These are phyloP conservation scores for Mayetiola destructor DNA, from an alignment of 2,888 invertebrate genomes.

Conservation along the genomic window DNA sequence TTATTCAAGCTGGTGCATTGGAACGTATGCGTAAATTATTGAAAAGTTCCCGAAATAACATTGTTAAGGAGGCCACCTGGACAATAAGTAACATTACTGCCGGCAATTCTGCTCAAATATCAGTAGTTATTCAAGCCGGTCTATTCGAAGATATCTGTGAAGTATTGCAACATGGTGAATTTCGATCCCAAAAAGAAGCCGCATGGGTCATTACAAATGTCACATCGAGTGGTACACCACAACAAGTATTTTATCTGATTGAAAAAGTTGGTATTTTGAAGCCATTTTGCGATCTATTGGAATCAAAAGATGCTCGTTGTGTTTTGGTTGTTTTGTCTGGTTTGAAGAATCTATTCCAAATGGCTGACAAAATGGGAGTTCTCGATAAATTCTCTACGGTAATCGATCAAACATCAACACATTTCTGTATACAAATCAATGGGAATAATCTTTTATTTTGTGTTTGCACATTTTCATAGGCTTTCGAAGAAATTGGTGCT, in stretches of 20 bases:
- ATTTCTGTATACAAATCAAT: no score
- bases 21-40: conserved; percentile 49
- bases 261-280: conserved; percentile 49
- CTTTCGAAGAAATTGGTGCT: conserved; percentile 77
- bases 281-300: conserved; percentile 65
- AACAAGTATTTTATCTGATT: conserved; percentile 57
- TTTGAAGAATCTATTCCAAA: conserved; percentile 54
- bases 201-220: conserved; percentile 91
- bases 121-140: conserved; percentile 59
- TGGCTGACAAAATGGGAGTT: conserved; percentile 63
- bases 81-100: conserved; percentile 88
- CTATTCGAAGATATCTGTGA: conserved; percentile 41
- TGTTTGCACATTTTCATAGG: conserved; percentile 42
- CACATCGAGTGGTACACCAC: conserved; percentile 67
- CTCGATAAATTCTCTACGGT: conserved; percentile 40
- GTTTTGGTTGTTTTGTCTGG: conserved; percentile 71
- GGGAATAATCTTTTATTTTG: no score
- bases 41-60: conserved; percentile 38
- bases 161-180: conserved; percentile 43
- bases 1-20: conserved; percentile 63
- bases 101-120: conserved; percentile 67
- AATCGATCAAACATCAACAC: background rate
- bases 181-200: conserved; percentile 77
- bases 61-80: conserved; percentile 48
- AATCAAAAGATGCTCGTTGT: conserved; percentile 61